phyloP scores from a whole-genome alignment of 1,140 invertebrate species.

The Phocides pigmalion region DNA sequence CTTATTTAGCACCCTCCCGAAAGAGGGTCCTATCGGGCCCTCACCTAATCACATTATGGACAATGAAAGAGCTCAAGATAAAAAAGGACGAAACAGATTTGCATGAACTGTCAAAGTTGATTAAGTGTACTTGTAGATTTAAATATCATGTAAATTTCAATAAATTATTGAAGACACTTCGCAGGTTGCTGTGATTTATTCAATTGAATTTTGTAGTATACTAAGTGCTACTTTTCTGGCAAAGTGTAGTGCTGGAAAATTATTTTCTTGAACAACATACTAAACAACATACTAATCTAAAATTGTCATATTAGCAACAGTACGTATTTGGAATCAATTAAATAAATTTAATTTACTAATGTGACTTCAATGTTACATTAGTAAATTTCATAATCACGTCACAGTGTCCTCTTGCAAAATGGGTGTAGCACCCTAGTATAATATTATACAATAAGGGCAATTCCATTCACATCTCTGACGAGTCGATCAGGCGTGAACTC shows the following conservation, averaged over 20 bases:
- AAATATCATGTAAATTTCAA: slow-evolving; percentile 33
- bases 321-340: not conserved
- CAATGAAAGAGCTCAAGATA: slow-evolving; percentile 71
- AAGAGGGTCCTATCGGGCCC: slow-evolving; percentile 60
- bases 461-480: slow-evolving; percentile 72
- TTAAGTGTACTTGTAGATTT: slow-evolving; percentile 53
- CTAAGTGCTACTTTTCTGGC: no score
- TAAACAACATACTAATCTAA: not conserved
- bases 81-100: slow-evolving; percentile 78
- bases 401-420: slow-evolving; percentile 40
- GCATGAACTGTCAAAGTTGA: slow-evolving; percentile 75
- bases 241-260: no score
- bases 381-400: slow-evolving; percentile 5
- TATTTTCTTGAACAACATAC: not conserved
- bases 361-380: not conserved
- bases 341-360: not conserved
- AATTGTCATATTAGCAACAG: not conserved
- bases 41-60: slow-evolving; percentile 78
- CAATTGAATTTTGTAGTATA: not conserved
- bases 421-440: slow-evolving; percentile 53
- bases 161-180: slow-evolving; percentile 26
- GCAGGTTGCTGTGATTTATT: slow-evolving; percentile 24
- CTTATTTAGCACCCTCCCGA: slow-evolving; percentile 76
- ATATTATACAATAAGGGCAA: slow-evolving; percentile 75
- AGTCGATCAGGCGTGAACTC: slow-evolving; percentile 77